phyloP scores from a whole-genome alignment of 2,888 invertebrate species.

The Hirtodrosophila histrioides region DNA sequence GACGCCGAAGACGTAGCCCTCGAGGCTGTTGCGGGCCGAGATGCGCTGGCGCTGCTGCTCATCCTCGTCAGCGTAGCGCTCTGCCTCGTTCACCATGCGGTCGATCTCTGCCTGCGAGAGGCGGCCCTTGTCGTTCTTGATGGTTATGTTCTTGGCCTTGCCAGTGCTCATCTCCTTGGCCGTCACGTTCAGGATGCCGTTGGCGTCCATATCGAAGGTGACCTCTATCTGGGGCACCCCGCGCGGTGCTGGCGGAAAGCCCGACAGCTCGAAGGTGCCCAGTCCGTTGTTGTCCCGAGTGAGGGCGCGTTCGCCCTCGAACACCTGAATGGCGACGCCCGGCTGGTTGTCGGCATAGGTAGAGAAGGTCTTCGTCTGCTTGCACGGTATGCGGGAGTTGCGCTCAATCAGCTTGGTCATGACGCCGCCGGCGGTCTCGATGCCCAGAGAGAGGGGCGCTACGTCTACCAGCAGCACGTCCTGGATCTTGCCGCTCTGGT shows the following conservation, averaged over 20 bases:
- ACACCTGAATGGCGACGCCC: conserved; percentile 90
- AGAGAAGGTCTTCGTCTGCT: conserved; percentile 90
- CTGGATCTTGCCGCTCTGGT: conserved; percentile 89
- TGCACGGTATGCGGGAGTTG: conserved; percentile 89
- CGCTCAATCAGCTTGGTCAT: conserved; percentile 91
- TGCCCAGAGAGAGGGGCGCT: conserved; percentile 89
- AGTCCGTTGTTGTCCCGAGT: conserved; percentile 96
- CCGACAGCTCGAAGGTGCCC: conserved; percentile 98
- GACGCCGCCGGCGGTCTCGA: conserved; percentile 92
- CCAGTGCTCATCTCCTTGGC: conserved; percentile 89
- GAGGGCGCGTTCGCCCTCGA: conserved; percentile 93
- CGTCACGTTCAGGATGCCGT: conserved; percentile 96
- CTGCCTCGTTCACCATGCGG: conserved; percentile 90
- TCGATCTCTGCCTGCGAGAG: conserved; percentile 93
- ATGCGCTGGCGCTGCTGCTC: conserved; percentile 89
- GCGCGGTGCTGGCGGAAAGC: conserved; percentile 96
- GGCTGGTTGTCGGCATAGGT: conserved; percentile 93
- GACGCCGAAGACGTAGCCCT: conserved; percentile 88
- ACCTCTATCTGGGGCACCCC: conserved; percentile 95
- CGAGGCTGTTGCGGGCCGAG: conserved; percentile 89
- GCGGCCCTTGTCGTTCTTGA: conserved; percentile 92
- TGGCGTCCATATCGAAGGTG: conserved; percentile 93
- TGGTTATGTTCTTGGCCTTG: conserved; percentile 90
- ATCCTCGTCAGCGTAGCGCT: conserved; percentile 92
- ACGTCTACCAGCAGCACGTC: conserved; percentile 89